phyloP scores from a whole-genome alignment of 2,113 vertebrate genomes.

The Alethe castanea region DNA sequence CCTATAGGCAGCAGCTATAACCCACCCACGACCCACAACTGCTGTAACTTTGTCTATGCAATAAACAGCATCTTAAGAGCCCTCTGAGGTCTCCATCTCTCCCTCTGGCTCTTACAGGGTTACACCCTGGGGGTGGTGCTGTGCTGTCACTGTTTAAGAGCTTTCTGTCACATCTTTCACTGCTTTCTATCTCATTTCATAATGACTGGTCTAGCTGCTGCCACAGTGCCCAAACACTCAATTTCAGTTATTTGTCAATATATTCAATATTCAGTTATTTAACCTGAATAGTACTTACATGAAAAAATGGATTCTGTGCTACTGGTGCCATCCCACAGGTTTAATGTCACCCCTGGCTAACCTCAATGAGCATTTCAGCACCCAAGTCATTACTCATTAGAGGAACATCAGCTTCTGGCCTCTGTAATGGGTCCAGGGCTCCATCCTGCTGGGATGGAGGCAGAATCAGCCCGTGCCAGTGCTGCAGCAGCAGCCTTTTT shows the following conservation, averaged over 20 bases:
- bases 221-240: background rate
- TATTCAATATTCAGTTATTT: background rate
- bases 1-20: no score
- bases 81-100: no score
- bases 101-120: no score
- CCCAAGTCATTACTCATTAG: background rate
- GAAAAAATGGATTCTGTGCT: background rate
- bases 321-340: background rate
- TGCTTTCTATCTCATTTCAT: background rate
- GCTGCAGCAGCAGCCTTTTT: background rate
- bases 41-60: no score
- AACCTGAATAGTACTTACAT: background rate
- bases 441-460: background rate
- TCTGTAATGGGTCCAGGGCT: background rate
- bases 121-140: background rate
- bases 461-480: background rate
- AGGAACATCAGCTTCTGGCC: background rate
- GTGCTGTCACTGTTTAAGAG: rapidly evolving
- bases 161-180: background rate
- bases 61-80: no score
- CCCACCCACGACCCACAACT: no score
- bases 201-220: background rate
- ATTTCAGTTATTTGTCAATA: background rate
- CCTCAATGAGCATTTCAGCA: background rate
- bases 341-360: background rate